Evolutionary conservation across 2,113 vertebrate species (phyloP).

Genomic region (Oreocharis arfaki): DNA sequence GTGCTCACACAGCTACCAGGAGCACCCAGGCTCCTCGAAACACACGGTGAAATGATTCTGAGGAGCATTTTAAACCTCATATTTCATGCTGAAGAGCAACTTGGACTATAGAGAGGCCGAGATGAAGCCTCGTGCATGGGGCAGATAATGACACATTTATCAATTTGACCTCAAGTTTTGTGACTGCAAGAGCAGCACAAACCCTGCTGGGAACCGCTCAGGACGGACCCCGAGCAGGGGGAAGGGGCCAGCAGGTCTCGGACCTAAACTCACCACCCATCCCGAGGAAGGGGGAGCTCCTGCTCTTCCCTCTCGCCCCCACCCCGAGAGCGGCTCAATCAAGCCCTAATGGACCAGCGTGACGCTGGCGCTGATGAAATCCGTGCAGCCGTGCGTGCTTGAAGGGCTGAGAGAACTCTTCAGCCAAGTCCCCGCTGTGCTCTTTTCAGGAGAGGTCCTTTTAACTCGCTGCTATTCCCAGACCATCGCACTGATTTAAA

Average conservation of each 20-base stretch:
- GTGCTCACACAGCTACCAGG: not conserved
- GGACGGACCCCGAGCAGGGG: rapidly evolving
- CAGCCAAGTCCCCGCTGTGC: conserved; percentile 43
- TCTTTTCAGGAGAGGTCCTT: conserved; percentile 45
- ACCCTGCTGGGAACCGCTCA: rapidly evolving
- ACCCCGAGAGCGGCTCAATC: not conserved
- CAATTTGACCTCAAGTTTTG: not conserved
- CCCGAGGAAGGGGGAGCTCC: not conserved
- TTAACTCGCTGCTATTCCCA: conserved; percentile 14
- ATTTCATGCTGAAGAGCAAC: not conserved
- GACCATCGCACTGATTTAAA: not conserved
- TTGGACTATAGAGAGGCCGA: rapidly evolving
- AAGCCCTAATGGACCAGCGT: not conserved
- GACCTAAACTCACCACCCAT: rapidly evolving
- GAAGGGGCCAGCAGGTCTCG: not conserved
- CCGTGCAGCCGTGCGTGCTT: not conserved
- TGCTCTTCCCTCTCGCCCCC: not conserved
- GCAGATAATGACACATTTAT: not conserved
- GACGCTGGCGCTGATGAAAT: conserved; percentile 3
- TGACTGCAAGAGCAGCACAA: rapidly evolving
- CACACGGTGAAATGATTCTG: rapidly evolving
- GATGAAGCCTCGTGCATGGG: rapidly evolving
- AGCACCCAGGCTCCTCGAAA: not conserved
- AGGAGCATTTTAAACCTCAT: rapidly evolving
- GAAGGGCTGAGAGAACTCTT: conserved; percentile 40